Evolutionary conservation across 2,113 vertebrate species (phyloP).

Genomic region (mouse (Mus musculus)): GRCm39 chr11:113028501-113029000

Average conservation of each 20-base stretch:
- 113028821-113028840: too few species aligned
- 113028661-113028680: neutral
- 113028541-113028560: slow-evolving; percentile 70
- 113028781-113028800: neutral
- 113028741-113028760: neutral
- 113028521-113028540: slow-evolving; percentile 77
- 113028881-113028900: neutral
- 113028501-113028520: slow-evolving; percentile 68
- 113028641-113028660: neutral
- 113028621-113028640: neutral
- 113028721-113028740: neutral
- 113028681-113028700: accelerated
- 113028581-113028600: slow-evolving; percentile 55
- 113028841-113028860: accelerated
- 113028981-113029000: neutral
- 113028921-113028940: neutral
- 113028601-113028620: slow-evolving; percentile 43
- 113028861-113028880: neutral
- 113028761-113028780: neutral
- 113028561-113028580: slow-evolving; percentile 71
- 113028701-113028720: accelerated
- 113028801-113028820: accelerated
- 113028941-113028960: neutral
- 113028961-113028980: neutral
- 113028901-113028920: neutral